Base-by-base conservation (phyloP, 2,888 invertebrate genomes). In the Arrhopalites spinosus region DNA sequence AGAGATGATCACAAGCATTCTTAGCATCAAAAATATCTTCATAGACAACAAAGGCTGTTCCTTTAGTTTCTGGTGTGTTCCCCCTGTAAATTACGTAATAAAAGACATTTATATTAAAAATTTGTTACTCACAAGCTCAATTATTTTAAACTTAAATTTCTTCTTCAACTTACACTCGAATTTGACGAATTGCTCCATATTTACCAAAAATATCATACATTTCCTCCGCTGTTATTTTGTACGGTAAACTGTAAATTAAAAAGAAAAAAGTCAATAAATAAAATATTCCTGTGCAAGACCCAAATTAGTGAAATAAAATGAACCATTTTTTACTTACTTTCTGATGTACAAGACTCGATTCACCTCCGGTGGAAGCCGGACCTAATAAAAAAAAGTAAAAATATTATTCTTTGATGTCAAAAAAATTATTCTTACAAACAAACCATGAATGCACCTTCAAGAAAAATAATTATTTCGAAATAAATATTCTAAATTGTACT, bases 151-250 rank as follows among this genome's bases (percentile, higher is more conserved):
- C n/a, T n/a, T n/a, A 36, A n/a, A n/a, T n/a, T n/a, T n/a, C 25
- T 27, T 29, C 36, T n/a, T 20, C 20, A 70, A 70, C 79, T 81
- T 77, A 82, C 82, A 82, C 95, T 87, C 99, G 88, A 78, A 99
- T 99, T 87, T 99, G 99, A 83, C 99, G 88, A 81, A 99, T 98
- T 2, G 99, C 98, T 83, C 99, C 99, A 87, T 98, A 99, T 88
- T 99, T 99, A 23, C 99, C 99, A 89, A 99, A 99, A 80, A 99
- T 99, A 87, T 99, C 99, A 85, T 99, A 99, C 98, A 99, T 99
- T 90, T 99, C 99, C 87, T 99, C 99, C 7, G 95, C 96, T 69
- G 98, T 98, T 83, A 99, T 99, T 89, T 99, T 99, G 85, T 98
- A 99, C 0, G 99, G 99, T 78, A 99, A 88, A 87, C n/a, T n/a